Evolutionary conservation across 2,888 invertebrate genomes (phyloP).

Genomic region (Limnephilus lunatus): DNA sequence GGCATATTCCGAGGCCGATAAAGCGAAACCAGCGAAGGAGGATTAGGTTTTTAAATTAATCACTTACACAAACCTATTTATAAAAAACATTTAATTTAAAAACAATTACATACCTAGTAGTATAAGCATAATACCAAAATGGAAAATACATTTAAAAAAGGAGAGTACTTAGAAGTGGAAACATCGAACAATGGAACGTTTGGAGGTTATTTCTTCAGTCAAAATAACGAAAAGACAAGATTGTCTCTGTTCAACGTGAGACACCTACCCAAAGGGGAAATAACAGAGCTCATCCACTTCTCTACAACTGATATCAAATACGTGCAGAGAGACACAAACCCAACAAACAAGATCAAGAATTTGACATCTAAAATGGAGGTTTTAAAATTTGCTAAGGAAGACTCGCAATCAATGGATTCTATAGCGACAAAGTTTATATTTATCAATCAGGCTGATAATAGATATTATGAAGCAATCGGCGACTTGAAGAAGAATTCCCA

Average conservation of each 20-base stretch:
- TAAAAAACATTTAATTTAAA: background rate
- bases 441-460: slow-evolving; percentile 75
- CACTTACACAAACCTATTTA: background rate
- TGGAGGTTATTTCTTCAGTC: slow-evolving; percentile 75
- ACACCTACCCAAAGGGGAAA: slow-evolving; percentile 70
- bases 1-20: slow-evolving; percentile 82
- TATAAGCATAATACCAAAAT: slow-evolving; percentile 69
- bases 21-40: slow-evolving; percentile 73
- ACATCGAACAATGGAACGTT: slow-evolving; percentile 73
- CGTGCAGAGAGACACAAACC: slow-evolving; percentile 71
- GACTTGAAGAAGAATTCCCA: slow-evolving; percentile 72
- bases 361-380: slow-evolving; percentile 56
- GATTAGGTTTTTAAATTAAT: slow-evolving; percentile 70
- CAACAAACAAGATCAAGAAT: slow-evolving; percentile 70
- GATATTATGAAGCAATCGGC: slow-evolving; percentile 73
- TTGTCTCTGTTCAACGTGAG: slow-evolving; percentile 75
- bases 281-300: slow-evolving; percentile 72
- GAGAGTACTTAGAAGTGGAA: slow-evolving; percentile 75
- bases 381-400: slow-evolving; percentile 43
- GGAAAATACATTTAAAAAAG: slow-evolving; percentile 75
- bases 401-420: slow-evolving; percentile 32
- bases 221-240: slow-evolving; percentile 74
- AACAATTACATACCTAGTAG: slow-evolving; percentile 11
- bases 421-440: slow-evolving; percentile 70
- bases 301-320: slow-evolving; percentile 74